Evolutionary conservation across 2,888 invertebrate species (phyloP).

Genomic region (Petrolisthes cinctipes): DNA sequence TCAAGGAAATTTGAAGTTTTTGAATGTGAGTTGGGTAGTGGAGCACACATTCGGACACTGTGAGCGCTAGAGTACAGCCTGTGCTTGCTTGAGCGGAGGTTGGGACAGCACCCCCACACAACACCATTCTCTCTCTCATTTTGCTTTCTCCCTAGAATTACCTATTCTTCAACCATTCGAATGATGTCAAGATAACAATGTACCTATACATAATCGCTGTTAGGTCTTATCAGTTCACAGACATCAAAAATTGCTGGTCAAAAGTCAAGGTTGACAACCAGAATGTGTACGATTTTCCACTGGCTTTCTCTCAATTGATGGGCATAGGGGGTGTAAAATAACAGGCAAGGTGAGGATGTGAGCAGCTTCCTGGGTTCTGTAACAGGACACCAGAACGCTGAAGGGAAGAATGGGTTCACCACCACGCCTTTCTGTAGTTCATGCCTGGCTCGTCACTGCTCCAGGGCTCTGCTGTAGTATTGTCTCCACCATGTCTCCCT

Average conservation of each 20-base stretch:
- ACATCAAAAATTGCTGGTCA: too few relatives aligned
- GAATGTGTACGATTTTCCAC: background rate
- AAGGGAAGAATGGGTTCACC: slow-evolving; percentile 42
- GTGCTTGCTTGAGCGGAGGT: slow-evolving; percentile 39
- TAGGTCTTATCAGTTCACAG: too few relatives aligned
- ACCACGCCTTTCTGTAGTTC: slow-evolving; percentile 47
- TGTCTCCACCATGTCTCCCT: background rate
- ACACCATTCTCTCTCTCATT: slow-evolving; percentile 30
- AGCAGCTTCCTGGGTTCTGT: slow-evolving; percentile 46
- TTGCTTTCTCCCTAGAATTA: background rate
- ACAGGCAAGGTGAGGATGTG: slow-evolving; percentile 3
- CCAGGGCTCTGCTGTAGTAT: slow-evolving; percentile 5
- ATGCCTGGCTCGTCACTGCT: slow-evolving; percentile 18
- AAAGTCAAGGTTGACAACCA: background rate
- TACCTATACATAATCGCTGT: too few relatives aligned
- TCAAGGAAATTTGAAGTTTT: too few relatives aligned
- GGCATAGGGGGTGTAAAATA: background rate
- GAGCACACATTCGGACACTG: background rate
- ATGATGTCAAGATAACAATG: background rate
- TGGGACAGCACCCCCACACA: slow-evolving; percentile 28
- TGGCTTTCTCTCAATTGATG: background rate
- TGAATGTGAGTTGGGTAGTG: slow-evolving; percentile 38
- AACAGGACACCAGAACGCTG: slow-evolving; percentile 53
- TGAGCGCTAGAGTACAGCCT: slow-evolving; percentile 27
- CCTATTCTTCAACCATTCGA: background rate